phyloP scores from a whole-genome alignment of 1,140 invertebrate species.

The Cydia strobilella region DNA sequence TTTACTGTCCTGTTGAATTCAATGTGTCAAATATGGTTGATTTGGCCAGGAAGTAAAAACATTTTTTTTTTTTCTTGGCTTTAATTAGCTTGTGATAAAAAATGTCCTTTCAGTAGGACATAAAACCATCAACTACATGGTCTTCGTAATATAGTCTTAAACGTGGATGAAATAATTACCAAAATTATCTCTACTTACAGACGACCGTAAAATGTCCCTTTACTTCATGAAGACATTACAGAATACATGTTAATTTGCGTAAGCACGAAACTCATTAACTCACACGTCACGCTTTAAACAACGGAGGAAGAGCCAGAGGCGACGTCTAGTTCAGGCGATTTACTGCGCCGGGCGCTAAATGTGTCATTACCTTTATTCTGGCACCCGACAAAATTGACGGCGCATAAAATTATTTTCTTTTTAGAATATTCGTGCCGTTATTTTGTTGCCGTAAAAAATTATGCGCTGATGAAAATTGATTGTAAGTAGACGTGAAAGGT shows the following conservation, averaged over 20 bases:
- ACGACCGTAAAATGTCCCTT: background rate
- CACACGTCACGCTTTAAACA: slow-evolving; percentile 3
- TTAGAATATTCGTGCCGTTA: background rate
- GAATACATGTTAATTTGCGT: slow-evolving; percentile 9
- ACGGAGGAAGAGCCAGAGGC: background rate
- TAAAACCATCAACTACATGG: too few relatives aligned
- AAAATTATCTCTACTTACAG: background rate
- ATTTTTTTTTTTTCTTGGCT: too few relatives aligned
- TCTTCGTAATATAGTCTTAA: too few relatives aligned
- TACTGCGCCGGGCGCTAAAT: background rate
- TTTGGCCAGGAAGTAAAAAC: too few relatives aligned
- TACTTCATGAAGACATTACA: background rate
- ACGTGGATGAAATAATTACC: background rate
- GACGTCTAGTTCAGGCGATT: background rate
- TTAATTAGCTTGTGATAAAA: too few relatives aligned
- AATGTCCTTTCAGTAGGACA: too few relatives aligned
- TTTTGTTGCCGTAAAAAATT: background rate
- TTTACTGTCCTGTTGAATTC: too few relatives aligned
- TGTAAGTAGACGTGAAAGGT: background rate
- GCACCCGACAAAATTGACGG: slow-evolving; percentile 3
- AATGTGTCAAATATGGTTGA: too few relatives aligned
- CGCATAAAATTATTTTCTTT: slow-evolving; percentile 9
- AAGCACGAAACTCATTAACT: slow-evolving; percentile 6
- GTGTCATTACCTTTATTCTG: slow-evolving; percentile 15
- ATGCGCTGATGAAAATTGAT: background rate